Evolutionary conservation across 1,140 invertebrate genomes (phyloP).

Genomic region (Scaptomyza hsui): DNA sequence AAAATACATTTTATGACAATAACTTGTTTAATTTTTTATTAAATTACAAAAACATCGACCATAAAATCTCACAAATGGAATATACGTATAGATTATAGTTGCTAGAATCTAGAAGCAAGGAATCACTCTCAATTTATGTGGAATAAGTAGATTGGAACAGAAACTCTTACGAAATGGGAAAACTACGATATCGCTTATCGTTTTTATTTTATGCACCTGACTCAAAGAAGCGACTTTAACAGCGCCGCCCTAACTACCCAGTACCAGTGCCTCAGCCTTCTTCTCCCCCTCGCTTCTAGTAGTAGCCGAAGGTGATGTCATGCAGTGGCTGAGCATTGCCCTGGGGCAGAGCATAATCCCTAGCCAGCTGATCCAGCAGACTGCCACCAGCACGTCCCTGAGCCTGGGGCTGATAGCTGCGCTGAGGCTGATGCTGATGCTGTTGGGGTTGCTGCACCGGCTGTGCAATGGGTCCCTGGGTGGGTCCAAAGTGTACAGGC

Average conservation of each 20-base stretch:
- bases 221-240: conserved; percentile 25
- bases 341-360: conserved; percentile 90
- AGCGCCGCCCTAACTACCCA: conserved; percentile 28
- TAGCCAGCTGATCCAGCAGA: conserved; percentile 91
- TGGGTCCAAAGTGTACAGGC: conserved; percentile 68
- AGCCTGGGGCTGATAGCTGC: conserved; percentile 81
- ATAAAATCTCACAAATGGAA: conserved; percentile 31
- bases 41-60: conserved; percentile 25
- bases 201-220: conserved; percentile 49
- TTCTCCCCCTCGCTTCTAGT: conserved; percentile 84
- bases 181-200: conserved; percentile 12
- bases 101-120: conserved; percentile 35
- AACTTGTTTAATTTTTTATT: conserved; percentile 31
- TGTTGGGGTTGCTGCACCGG: conserved; percentile 66
- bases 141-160: conserved; percentile 24
- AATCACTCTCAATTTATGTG: conserved; percentile 15
- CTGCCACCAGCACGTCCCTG: conserved; percentile 85
- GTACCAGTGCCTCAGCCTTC: conserved; percentile 4
- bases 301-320: conserved; percentile 92
- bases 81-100: conserved; percentile 34
- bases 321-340: conserved; percentile 88
- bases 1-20: conserved; percentile 2
- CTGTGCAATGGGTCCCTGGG: conserved; percentile 51
- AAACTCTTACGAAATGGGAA: conserved; percentile 4
- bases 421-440: conserved; percentile 56